phyloP scores from a whole-genome alignment of 1,140 invertebrate species.

The Akabosia matsudoensis region DNA sequence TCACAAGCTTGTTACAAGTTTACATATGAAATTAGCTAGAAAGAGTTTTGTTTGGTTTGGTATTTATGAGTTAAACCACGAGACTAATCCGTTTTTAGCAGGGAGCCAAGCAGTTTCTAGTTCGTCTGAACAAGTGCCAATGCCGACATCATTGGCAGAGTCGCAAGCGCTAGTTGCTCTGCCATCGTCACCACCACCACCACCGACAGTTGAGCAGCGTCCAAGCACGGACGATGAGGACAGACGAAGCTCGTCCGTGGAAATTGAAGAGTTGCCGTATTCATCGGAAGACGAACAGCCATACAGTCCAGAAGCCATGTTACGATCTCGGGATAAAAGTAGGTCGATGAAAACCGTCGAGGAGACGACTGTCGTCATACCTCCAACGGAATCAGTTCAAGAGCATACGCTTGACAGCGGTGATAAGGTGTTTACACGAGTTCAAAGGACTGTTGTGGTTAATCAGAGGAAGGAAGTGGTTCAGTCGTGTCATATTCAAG shows the following conservation, averaged over 20 bases:
- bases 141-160: not conserved
- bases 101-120: not conserved
- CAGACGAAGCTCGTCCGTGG: not conserved
- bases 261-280: not conserved
- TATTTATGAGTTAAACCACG: no score
- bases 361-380: not conserved
- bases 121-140: constrained; percentile 6
- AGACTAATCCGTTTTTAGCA: not conserved
- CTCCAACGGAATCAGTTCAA: not conserved
- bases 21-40: no score
- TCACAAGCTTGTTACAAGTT: no score
- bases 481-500: constrained; percentile 28
- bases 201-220: not conserved
- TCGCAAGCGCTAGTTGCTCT: not conserved
- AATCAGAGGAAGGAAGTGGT: constrained; percentile 42
- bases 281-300: not conserved
- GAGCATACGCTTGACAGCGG: constrained; percentile 10
- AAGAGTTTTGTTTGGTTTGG: no score
- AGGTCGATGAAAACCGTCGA: not conserved
- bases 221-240: not conserved
- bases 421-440: constrained; percentile 17
- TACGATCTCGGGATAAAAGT: not conserved
- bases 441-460: constrained; percentile 35
- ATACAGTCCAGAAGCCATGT: not conserved
- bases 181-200: not conserved